A percentile compares a stretch with the other conserved stretches of the same genome.
phyloP scores from a whole-genome alignment of 1,140 invertebrate species.

The Drosophila tropicalis region DNA sequence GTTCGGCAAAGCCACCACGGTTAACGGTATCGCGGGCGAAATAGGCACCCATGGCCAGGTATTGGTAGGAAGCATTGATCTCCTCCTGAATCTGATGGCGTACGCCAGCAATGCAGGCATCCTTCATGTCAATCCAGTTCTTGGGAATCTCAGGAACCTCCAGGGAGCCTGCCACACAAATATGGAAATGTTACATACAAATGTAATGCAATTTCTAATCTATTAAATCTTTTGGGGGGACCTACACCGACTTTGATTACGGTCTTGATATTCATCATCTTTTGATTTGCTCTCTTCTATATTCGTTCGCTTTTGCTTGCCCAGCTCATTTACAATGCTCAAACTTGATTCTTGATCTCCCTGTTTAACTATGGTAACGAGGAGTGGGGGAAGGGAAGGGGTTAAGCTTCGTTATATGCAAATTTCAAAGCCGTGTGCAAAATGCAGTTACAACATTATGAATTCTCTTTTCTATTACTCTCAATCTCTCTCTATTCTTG shows the following conservation, averaged over 20 bases:
- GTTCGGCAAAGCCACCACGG: conserved; percentile 94
- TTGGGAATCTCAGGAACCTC: conserved; percentile 74
- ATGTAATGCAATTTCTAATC: not conserved
- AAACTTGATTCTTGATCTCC: not conserved
- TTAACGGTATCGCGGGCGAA: conserved; percentile 91
- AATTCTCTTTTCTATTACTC: conserved; percentile 1
- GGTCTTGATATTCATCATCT: conserved; percentile 33
- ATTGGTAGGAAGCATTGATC: conserved; percentile 90
- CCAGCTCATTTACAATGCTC: conserved; percentile 47
- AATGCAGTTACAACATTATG: conserved; percentile 39
- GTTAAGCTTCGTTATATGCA: not conserved
- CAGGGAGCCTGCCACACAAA: conserved; percentile 45
- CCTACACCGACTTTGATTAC: conserved; percentile 11
- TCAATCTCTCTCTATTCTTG: conserved; percentile 15
- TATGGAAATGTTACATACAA: no score
- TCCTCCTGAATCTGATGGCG: conserved; percentile 90
- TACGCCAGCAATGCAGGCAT: conserved; percentile 86
- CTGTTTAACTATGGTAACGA: not conserved
- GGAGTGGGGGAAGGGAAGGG: not conserved
- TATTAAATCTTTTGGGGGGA: not conserved
- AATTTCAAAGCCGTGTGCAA: conserved; percentile 50
- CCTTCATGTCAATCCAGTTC: conserved; percentile 88
- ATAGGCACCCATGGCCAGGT: conserved; percentile 93
- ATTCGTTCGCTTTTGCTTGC: conserved; percentile 20
- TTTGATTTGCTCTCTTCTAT: not conserved